Evolutionary conservation across 2,888 invertebrate species (phyloP), one percentile per base, ranked within the genome.

Genomic region (Tortricodes alternella): DNA sequence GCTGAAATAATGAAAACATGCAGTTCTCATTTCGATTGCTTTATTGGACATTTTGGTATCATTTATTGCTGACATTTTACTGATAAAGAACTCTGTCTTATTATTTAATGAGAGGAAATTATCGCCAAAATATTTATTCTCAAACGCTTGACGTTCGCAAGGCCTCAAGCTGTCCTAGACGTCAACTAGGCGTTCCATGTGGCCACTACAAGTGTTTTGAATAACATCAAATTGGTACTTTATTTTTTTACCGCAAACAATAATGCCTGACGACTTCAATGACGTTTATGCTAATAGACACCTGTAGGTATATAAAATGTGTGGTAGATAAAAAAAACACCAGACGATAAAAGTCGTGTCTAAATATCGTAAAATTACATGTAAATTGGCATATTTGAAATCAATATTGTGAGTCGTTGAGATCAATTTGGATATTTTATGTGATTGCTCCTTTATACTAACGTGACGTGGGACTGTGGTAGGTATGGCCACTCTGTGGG

Each of bases 301-400:
- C 7, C 41, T 27, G 27, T 53, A 57, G 35, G 50, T 49, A 57
- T 53, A 62, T 64, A 63, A 43, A 63, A 65, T 60, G 68, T 68
- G 65, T 70, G 68, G 67, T 65, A 62, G 60, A 66, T 64, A 72
- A 72, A 74, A 46, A 70, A 9, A 59, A 65, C 63, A 58, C 69
- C 64, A 73, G 61, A 76, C 73, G 78, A 76, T 78, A 72, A 77
- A 75, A 76, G 67, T 69, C 59, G 64, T 67, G 62, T 70, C 67
- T 60, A 72, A 56, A 44, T 56, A 50, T 56, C 56, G 49, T 64
- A 58, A 74, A 80, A 82, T 78, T 66, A 74, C 65, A 85, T 86
- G 84, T 72, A 82, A 88, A 87, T 86, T 78, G 72, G 68, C 74
- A 77, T 76, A 83, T 86, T 85, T 79, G 85, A 73, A 85, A 86